Conservation (phyloP, 2,113 vertebrate species). For the Chunga burmeisteri region DNA sequence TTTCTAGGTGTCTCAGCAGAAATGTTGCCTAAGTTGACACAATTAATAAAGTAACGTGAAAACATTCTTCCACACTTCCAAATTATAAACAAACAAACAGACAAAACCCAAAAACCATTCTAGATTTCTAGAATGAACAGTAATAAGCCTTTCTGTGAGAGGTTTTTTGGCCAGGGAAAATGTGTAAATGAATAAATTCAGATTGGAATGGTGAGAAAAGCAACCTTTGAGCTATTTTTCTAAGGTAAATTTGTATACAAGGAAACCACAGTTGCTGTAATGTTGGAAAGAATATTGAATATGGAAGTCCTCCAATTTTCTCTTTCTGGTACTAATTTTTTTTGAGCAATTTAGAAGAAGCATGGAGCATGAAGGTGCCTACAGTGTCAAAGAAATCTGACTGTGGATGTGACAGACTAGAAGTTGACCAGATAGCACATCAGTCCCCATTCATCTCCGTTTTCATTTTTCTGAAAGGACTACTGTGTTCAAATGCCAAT, state of each 20-base stretch:
- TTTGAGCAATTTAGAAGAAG: neutral
- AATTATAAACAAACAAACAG: neutral
- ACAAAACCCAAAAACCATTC: rapidly evolving
- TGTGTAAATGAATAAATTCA: neutral
- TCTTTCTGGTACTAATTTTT: neutral
- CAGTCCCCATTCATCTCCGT: neutral
- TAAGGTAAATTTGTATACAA: neutral
- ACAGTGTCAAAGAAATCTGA: neutral
- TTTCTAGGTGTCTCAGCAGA: neutral
- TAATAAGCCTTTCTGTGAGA: neutral
- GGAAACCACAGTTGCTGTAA: neutral
- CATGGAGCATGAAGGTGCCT: neutral
- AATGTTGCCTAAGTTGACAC: neutral
- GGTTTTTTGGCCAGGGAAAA: neutral
- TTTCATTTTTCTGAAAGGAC: neutral
- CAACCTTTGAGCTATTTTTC: neutral
- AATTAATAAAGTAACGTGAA: neutral
- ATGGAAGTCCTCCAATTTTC: neutral
- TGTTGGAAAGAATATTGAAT: neutral
- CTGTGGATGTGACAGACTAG: neutral
- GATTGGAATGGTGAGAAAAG: neutral
- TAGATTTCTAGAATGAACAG: neutral
- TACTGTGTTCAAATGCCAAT: neutral
- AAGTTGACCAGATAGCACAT: neutral
- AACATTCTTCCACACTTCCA: neutral